Evolutionary conservation across 1,140 invertebrate species (phyloP).

Genomic region (Spodoptera litura): DNA sequence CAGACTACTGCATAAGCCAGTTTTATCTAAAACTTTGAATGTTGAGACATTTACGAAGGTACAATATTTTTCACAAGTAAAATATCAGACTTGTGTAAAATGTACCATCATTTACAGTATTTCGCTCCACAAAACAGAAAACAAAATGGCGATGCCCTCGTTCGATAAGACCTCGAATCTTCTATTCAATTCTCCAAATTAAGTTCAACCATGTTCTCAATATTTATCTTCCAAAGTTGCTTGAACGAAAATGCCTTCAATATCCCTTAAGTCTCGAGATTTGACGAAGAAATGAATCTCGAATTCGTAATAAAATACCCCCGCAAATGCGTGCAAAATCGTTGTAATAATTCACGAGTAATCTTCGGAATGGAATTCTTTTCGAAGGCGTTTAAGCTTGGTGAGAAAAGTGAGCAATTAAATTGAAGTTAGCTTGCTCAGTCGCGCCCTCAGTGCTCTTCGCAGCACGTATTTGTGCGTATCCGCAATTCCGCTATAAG

Average conservation of each 20-base stretch:
- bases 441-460: not conserved
- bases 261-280: slow-evolving; percentile 26
- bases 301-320: slow-evolving; percentile 22
- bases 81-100: no score
- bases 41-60: no score
- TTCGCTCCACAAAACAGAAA: not conserved
- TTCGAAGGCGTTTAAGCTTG: slow-evolving; percentile 11
- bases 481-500: not conserved
- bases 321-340: slow-evolving; percentile 26
- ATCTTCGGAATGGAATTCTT: slow-evolving; percentile 26
- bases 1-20: no score
- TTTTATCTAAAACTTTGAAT: no score
- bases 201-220: slow-evolving; percentile 4
- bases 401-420: slow-evolving; percentile 46
- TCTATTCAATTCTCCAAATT: slow-evolving; percentile 11
- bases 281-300: slow-evolving; percentile 2
- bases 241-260: not conserved
- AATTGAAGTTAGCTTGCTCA: not conserved
- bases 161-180: slow-evolving; percentile 9
- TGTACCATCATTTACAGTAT: not conserved
- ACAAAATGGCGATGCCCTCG: slow-evolving; percentile 10
- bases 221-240: not conserved
- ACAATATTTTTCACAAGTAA: no score
- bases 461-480: slow-evolving; percentile 1
- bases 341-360: slow-evolving; percentile 29